Conservation (phyloP, 2,888 invertebrate genomes). For the Melangyna quadrimaculata region DNA sequence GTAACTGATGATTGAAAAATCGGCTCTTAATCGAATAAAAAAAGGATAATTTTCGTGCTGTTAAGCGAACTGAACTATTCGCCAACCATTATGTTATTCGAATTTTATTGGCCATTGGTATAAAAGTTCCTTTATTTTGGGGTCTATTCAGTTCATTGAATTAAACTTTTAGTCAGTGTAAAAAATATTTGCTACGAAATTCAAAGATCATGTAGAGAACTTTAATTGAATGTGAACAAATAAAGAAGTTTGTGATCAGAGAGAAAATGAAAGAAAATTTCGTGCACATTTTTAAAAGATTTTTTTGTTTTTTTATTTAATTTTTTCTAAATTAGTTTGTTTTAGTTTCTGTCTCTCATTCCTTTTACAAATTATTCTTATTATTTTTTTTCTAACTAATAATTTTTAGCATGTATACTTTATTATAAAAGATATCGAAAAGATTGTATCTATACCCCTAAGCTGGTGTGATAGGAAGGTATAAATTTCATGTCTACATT, state of each 20-base stretch:
- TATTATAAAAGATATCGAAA: slow-evolving; percentile 51
- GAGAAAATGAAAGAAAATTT: slow-evolving; percentile 28
- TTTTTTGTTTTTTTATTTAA: slow-evolving; percentile 19
- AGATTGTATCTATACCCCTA: slow-evolving; percentile 53
- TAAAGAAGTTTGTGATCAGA: slow-evolving; percentile 30
- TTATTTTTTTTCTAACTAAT: slow-evolving; percentile 44
- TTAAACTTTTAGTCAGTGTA: slow-evolving; percentile 51
- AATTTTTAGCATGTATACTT: slow-evolving; percentile 56
- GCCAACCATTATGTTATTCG: too few relatives aligned
- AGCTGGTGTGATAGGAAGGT: neutral
- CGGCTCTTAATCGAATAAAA: too few relatives aligned
- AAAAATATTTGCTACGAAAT: slow-evolving; percentile 56
- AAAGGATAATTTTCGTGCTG: too few relatives aligned
- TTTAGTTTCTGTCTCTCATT: slow-evolving; percentile 12
- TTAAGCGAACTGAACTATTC: too few relatives aligned
- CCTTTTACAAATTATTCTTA: slow-evolving; percentile 26
- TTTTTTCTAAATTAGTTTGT: slow-evolving; percentile 16
- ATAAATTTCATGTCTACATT: slow-evolving; percentile 18
- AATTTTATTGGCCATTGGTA: too few relatives aligned
- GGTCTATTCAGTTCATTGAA: too few relatives aligned
- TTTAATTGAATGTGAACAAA: slow-evolving; percentile 5
- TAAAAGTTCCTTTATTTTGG: slow-evolving; percentile 33
- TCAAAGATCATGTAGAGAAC: slow-evolving; percentile 30
- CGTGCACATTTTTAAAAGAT: slow-evolving; percentile 56
- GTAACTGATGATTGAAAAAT: too few relatives aligned